Evolutionary conservation across 2,113 vertebrate species (phyloP).

Genomic region (Numenius arquata): DNA sequence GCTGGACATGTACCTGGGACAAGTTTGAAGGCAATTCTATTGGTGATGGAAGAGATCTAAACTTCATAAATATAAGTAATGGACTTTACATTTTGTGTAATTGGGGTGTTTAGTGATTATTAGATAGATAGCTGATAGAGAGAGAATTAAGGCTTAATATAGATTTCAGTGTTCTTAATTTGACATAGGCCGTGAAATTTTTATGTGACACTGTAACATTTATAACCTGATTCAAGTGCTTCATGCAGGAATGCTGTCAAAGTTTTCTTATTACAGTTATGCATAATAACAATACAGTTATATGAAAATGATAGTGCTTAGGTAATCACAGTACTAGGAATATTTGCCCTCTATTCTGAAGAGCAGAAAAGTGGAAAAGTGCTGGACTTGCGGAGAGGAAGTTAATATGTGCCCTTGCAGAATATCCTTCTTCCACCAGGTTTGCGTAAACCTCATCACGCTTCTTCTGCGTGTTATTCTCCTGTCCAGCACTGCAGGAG

Average conservation of each 20-base stretch:
- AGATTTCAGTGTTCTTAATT: neutral
- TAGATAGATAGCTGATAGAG: neutral
- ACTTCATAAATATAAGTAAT: neutral
- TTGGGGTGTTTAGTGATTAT: neutral
- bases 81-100: neutral
- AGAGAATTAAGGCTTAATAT: neutral
- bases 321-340: neutral
- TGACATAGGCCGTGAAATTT: neutral
- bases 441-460: neutral
- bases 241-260: neutral
- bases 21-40: neutral
- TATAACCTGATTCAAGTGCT: neutral
- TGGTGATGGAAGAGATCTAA: neutral
- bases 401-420: neutral
- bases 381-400: neutral
- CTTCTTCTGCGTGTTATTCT: neutral
- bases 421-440: neutral
- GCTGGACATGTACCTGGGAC: neutral
- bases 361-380: neutral
- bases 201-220: neutral
- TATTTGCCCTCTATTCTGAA: neutral
- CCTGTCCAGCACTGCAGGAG: neutral
- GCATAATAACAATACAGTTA: neutral
- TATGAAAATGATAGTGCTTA: neutral
- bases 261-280: neutral